Conservation (phyloP, 2,888 invertebrate species). For the Linnaemya vulpina region DNA sequence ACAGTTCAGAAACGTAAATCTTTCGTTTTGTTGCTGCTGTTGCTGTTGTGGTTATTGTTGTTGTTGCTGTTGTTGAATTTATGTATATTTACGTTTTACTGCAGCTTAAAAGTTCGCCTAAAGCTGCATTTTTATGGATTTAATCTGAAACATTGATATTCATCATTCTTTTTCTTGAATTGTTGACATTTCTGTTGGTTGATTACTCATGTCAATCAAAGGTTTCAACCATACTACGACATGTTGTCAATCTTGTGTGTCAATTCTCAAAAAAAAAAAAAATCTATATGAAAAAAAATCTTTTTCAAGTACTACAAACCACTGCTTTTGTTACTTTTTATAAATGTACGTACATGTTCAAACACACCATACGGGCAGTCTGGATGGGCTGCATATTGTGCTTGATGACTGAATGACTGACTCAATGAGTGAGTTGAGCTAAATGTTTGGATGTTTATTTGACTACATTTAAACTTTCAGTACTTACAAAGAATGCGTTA, state of each 20-base stretch:
- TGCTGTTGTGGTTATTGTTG: background rate
- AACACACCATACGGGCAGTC: background rate
- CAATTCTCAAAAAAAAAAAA: constrained; percentile 72
- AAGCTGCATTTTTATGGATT: constrained; percentile 68
- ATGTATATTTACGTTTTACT: constrained; percentile 67
- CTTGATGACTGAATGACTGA: constrained; percentile 61
- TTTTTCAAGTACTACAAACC: constrained; percentile 68
- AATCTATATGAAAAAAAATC: background rate
- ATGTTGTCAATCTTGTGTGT: constrained; percentile 82
- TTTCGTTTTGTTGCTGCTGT: constrained; percentile 32
- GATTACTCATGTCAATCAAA: constrained; percentile 83
- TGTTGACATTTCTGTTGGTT: constrained; percentile 81
- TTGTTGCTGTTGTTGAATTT: constrained; percentile 51
- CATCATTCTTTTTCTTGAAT: constrained; percentile 72
- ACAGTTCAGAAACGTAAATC: constrained; percentile 58
- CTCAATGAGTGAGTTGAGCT: constrained; percentile 54
- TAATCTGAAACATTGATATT: constrained; percentile 72
- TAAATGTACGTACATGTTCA: constrained; percentile 10
- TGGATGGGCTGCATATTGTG: constrained; percentile 61
- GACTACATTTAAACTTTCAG: constrained; percentile 40
- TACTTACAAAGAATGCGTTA: constrained; percentile 24
- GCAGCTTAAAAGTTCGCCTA: constrained; percentile 62
- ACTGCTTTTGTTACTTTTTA: constrained; percentile 50
- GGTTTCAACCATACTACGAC: constrained; percentile 81
- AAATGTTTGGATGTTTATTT: constrained; percentile 73